A percentile compares a stretch with the other conserved stretches of the same genome.
These are phyloP conservation scores for Ambastaia sidthimunki DNA, from an alignment of 2,797 vertebrate genomes.

Conservation along the genomic window DNA sequence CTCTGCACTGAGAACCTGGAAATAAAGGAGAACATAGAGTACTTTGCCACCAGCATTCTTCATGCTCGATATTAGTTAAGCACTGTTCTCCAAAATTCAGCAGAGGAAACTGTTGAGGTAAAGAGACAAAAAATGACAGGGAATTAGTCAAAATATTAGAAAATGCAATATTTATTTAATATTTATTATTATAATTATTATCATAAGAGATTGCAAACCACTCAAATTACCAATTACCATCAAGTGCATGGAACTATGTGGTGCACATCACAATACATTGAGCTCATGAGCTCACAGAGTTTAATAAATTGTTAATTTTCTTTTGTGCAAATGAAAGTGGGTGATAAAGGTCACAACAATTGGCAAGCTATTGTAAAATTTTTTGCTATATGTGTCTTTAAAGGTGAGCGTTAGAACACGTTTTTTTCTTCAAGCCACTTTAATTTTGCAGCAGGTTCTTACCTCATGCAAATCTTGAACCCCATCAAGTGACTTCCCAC, in stretches of 20 bases:
- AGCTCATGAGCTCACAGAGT: no score
- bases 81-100: constrained; percentile 85
- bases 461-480: constrained; percentile 88
- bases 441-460: constrained; percentile 56
- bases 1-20: constrained; percentile 91
- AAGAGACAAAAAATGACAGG: constrained; percentile 45
- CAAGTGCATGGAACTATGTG: background rate
- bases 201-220: background rate
- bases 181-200: no score
- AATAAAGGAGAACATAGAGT: constrained; percentile 91
- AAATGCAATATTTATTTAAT: no score
- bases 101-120: constrained; percentile 82
- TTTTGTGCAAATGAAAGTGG: no score
- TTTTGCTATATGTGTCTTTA: background rate
- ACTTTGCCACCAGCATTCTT: constrained; percentile 97
- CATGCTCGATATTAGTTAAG: constrained; percentile 85
- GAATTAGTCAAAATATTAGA: constrained; percentile 1
- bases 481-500: constrained; percentile 83
- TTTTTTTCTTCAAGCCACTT: background rate
- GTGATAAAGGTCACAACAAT: background rate
- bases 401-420: background rate
- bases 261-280: no score
- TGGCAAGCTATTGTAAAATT: background rate
- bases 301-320: background rate
- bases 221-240: background rate